Evolutionary conservation across 2,888 invertebrate species (phyloP).

Genomic region (Octodonta nipae): DNA sequence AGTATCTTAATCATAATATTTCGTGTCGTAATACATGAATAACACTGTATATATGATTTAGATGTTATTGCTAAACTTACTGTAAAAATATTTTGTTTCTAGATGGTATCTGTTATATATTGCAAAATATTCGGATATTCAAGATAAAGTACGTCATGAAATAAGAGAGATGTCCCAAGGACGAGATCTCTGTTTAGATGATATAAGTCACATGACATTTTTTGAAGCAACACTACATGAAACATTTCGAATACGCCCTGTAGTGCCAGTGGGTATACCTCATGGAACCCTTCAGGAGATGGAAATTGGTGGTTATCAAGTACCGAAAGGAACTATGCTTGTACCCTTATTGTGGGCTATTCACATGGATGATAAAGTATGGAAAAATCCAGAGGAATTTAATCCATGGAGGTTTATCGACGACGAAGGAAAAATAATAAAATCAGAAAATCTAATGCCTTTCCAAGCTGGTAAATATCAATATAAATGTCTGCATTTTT

Average conservation of each 20-base stretch:
- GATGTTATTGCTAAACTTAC: not conserved
- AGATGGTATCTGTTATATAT: conserved; percentile 68
- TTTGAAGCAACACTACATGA: conserved; percentile 66
- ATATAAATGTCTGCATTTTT: no score
- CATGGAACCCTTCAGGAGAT: conserved; percentile 54
- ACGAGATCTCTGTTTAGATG: conserved; percentile 39
- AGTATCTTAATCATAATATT: no score
- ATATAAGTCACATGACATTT: conserved; percentile 43
- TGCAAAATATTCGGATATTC: conserved; percentile 49
- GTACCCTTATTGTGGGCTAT: conserved; percentile 71
- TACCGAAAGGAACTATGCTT: conserved; percentile 60
- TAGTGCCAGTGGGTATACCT: conserved; percentile 73
- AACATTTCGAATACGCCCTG: conserved; percentile 62
- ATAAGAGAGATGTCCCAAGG: conserved; percentile 31
- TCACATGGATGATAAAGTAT: conserved; percentile 55
- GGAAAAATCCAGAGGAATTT: conserved; percentile 55
- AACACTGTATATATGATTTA: not conserved
- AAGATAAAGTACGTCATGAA: conserved; percentile 49
- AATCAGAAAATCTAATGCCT: conserved; percentile 61
- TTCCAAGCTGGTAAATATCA: conserved; percentile 59
- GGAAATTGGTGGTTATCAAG: conserved; percentile 38
- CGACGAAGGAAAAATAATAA: conserved; percentile 46
- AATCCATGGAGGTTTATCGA: conserved; percentile 57
- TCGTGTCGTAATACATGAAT: no score
- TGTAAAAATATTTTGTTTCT: conserved; percentile 4